These are phyloP conservation scores for Pteropus alecto DNA, from an alignment of 2,113 vertebrate genomes.

Conservation along the genomic window DNA sequence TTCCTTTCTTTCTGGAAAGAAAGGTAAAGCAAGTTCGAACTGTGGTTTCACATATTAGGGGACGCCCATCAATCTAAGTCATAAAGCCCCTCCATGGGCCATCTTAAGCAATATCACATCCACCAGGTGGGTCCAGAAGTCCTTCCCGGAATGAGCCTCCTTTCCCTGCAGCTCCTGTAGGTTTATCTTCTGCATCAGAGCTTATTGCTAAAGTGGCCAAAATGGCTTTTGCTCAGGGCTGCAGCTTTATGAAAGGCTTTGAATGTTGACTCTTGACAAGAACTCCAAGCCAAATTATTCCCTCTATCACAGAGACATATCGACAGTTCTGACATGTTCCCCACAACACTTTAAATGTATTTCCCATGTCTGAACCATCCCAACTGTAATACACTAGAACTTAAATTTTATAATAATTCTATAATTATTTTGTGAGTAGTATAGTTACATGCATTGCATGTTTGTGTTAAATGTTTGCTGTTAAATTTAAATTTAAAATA, in stretches of 20 bases:
- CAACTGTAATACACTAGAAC: background rate
- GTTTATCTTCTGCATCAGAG: background rate
- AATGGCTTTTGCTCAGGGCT: background rate
- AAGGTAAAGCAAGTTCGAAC: background rate
- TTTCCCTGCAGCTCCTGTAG: background rate
- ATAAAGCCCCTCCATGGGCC: background rate
- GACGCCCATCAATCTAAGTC: background rate
- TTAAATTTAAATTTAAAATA: conserved; percentile 6
- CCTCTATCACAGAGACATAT: background rate
- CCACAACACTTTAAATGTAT: background rate
- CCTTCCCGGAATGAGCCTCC: background rate
- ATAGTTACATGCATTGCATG: background rate
- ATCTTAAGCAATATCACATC: background rate
- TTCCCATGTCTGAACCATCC: background rate
- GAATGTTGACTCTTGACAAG: background rate
- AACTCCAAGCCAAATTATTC: background rate
- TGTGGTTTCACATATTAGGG: background rate
- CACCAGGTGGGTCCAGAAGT: background rate
- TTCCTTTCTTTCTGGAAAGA: background rate
- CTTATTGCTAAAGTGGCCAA: background rate
- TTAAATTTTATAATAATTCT: background rate
- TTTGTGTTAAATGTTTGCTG: background rate
- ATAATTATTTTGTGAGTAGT: background rate
- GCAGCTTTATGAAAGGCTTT: background rate
- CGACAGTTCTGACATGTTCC: background rate